Evolutionary conservation across 2,113 vertebrate genomes (phyloP), one percentile per base, ranked within the genome.

Genomic region (Petromus typicus): DNA sequence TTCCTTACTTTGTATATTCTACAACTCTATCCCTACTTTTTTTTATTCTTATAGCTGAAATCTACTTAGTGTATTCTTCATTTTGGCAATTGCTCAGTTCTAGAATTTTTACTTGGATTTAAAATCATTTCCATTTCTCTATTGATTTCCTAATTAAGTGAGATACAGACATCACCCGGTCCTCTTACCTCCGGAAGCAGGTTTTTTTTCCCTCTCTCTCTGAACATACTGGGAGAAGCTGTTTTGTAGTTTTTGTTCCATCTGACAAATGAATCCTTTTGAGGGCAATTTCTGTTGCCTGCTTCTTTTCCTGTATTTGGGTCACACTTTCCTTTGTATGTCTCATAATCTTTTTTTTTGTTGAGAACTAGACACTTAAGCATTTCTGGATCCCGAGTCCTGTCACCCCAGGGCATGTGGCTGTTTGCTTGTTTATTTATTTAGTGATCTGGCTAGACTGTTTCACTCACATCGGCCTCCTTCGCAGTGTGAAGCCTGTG

Each of bases 201-300:
- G 37, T 48, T 11, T 57, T 48, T 57, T 30, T 37, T 43, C n/a
- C n/a, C n/a, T 30, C 51, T 48, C 12, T 81, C 54, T 90, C 48
- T 43, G 76, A 43, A 64, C 14, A 17, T 17, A 45, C 8, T n/a
- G 25, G 37, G 0, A 51, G 64, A 12, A 30, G 76, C 48, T 82
- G 64, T 40, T 79, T 66, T 87, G 86, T 88, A 59, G 63, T 84
- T 86, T 87, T 88, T 80, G 57, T 82, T 61, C 34, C 61, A 22
- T 69, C 86, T 78, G 32, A 63, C 73, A 59, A 1, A 4, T 11
- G 45, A 64, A 25, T 16, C 64, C 32, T 93, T 89, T 84, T 56
- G n/a, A 56, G 71, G 64, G 18, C 76, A 13, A 37, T 37, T 80
- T 92, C 67, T 73, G 43, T 73, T 8, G 45, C 22, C 78, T 37